Evolutionary conservation across 2,113 vertebrate genomes (phyloP), one percentile per base, ranked within the genome.

Genomic region (Pholis gunnellus): DNA sequence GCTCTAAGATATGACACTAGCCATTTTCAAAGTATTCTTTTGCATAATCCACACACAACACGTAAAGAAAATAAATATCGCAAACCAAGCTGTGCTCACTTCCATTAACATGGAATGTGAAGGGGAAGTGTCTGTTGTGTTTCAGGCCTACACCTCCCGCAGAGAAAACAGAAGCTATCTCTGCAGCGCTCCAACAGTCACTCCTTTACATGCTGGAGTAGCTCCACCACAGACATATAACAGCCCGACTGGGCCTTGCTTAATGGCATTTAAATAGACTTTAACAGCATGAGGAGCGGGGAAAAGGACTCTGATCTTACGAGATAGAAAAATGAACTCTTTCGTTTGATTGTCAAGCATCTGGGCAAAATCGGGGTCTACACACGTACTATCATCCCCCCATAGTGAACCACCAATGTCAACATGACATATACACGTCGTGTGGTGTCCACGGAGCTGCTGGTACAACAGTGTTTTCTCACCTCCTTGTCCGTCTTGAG

Each of bases 401-500:
- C 18, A 29, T 36, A 57, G 38, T 11, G 63, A 50, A 40, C 52
- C 52, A 42, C 6, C n/a, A n/a, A n/a, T n/a, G n/a, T 63, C 59
- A 11, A 34, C 20, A 56, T 31, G 6, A 57, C 17, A 40, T 11
- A 46, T 22, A 34, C 72, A 57, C 22, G 18, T 2, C 34, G 5
- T 38, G 25, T 7, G 22, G 5, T 4, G 34, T 34, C 34, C 34
- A 34, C 34, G 34, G 34, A 6, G 34, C 34, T 34, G 34, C 34
- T 31, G 4, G 34, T 34, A 27, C 3, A 0, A n/a, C 7, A 64
- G 14, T 2, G 6, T 48, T 50, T 48, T 20, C 96, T 97, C 90
- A 98, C 98, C 95, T 99, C 97, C 94, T 98, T 99, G 91, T 99
- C 97, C 9, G 97, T 98, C 95, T 97, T 98, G 57, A 99, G 94